These are phyloP conservation scores for Ochlodes sylvanus DNA, from an alignment of 2,888 invertebrate species.

Conservation along the genomic window DNA sequence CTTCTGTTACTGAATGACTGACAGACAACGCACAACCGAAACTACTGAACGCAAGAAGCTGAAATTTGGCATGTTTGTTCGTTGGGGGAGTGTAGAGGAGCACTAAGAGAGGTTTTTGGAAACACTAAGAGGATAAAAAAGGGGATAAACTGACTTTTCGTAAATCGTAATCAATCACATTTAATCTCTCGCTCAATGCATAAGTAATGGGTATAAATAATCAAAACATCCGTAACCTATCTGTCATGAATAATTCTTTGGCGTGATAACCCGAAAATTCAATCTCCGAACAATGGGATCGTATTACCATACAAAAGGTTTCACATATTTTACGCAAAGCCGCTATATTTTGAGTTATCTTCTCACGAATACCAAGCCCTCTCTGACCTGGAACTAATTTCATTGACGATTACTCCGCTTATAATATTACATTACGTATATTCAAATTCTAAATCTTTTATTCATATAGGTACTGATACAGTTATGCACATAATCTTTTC, in stretches of 20 bases:
- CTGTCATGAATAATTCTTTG: constrained; percentile 81
- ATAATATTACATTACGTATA: not conserved
- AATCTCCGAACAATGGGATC: constrained; percentile 83
- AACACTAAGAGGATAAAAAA: too few species aligned
- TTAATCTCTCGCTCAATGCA: not conserved
- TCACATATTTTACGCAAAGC: constrained; percentile 84
- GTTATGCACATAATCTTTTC: too few species aligned
- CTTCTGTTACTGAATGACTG: too few species aligned
- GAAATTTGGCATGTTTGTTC: too few species aligned
- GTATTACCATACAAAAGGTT: constrained; percentile 85
- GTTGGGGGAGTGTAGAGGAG: too few species aligned
- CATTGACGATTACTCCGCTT: not conserved
- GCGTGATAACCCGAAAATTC: constrained; percentile 81
- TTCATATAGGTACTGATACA: too few species aligned
- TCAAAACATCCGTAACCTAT: constrained; percentile 69
- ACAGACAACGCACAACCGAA: too few species aligned
- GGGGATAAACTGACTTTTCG: too few species aligned
- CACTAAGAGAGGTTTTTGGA: too few species aligned
- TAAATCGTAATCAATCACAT: not conserved
- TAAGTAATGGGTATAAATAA: constrained; percentile 49
- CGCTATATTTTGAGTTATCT: constrained; percentile 82
- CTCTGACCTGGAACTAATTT: constrained; percentile 4
- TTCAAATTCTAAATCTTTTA: too few species aligned
- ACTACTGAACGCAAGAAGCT: too few species aligned
- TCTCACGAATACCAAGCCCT: constrained; percentile 64